A percentile compares a stretch with the other conserved stretches of the same genome.
Conservation (phyloP, 2,888 invertebrate genomes). For the Epirrita christyi region DNA sequence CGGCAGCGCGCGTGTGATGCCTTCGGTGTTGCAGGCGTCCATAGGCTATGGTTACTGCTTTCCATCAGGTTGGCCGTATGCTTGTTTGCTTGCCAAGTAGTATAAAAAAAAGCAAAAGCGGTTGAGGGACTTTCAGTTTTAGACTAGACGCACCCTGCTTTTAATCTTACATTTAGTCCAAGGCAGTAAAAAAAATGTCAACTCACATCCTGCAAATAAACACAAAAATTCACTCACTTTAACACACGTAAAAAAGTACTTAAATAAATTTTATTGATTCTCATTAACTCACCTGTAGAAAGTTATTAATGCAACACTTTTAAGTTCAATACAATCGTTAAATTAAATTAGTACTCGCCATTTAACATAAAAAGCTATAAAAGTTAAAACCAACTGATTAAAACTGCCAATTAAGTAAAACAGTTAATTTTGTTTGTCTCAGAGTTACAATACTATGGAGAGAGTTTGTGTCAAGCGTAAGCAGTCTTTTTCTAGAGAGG, state of each 20-base stretch:
- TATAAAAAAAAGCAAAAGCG: too few relatives aligned
- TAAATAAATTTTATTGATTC: constrained; percentile 29
- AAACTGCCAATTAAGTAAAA: constrained; percentile 32
- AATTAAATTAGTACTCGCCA: constrained; percentile 48
- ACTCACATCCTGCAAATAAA: not conserved
- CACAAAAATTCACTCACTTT: constrained; percentile 12
- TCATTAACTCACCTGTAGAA: constrained; percentile 23
- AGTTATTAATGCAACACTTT: constrained; percentile 22
- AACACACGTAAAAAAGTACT: constrained; percentile 1
- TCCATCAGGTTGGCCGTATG: too few relatives aligned
- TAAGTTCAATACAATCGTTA: constrained; percentile 49
- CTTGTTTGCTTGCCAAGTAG: too few relatives aligned
- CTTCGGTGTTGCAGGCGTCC: too few relatives aligned
- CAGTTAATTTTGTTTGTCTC: constrained; percentile 24
- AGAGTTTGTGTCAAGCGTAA: too few relatives aligned
- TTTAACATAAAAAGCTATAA: constrained; percentile 34
- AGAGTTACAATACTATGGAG: constrained; percentile 2
- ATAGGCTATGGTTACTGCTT: too few relatives aligned
- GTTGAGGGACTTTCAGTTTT: too few relatives aligned
- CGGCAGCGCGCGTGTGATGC: too few relatives aligned
- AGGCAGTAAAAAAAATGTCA: not conserved
- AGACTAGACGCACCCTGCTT: too few relatives aligned
- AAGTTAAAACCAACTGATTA: constrained; percentile 22
- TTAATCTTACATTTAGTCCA: too few relatives aligned
- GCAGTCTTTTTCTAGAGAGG: too few relatives aligned